Evolutionary conservation across 2,797 vertebrate species (phyloP).

Genomic region (Sebastes melanostomus): DNA sequence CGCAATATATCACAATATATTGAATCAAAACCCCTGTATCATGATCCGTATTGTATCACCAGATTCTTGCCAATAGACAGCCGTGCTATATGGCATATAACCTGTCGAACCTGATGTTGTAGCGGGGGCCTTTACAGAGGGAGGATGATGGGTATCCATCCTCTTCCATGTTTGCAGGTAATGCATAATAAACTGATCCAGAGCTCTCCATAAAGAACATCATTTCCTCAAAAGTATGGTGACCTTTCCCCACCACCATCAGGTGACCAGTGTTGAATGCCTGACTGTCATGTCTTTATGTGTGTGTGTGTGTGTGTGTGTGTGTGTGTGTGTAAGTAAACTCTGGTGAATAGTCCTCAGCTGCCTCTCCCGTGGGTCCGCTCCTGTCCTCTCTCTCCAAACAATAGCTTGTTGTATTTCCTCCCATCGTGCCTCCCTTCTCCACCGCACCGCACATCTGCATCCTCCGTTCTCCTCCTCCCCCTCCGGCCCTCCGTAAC

Average conservation of each 20-base stretch:
- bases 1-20: no score
- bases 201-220: neutral
- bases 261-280: slow-evolving; percentile 33
- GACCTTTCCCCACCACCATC: slow-evolving; percentile 29
- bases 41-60: no score
- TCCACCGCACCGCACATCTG: slow-evolving; percentile 73
- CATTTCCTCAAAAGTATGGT: slow-evolving; percentile 10
- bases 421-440: slow-evolving; percentile 73
- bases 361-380: slow-evolving; percentile 71
- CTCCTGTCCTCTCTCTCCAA: slow-evolving; percentile 67
- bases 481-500: slow-evolving; percentile 44
- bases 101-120: neutral
- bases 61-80: no score
- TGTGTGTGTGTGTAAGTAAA: slow-evolving; percentile 23
- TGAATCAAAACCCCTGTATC: no score
- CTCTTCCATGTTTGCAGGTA: neutral
- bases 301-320: slow-evolving; percentile 7
- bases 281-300: slow-evolving; percentile 8
- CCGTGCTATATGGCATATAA: neutral
- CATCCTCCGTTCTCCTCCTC: slow-evolving; percentile 71
- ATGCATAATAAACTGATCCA: neutral
- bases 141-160: neutral
- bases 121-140: no score
- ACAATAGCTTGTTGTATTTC: slow-evolving; percentile 83
- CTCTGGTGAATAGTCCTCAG: slow-evolving; percentile 63